Base-by-base conservation (phyloP, 2,797 vertebrate genomes). In the Lepilemur ruficaudatus region DNA sequence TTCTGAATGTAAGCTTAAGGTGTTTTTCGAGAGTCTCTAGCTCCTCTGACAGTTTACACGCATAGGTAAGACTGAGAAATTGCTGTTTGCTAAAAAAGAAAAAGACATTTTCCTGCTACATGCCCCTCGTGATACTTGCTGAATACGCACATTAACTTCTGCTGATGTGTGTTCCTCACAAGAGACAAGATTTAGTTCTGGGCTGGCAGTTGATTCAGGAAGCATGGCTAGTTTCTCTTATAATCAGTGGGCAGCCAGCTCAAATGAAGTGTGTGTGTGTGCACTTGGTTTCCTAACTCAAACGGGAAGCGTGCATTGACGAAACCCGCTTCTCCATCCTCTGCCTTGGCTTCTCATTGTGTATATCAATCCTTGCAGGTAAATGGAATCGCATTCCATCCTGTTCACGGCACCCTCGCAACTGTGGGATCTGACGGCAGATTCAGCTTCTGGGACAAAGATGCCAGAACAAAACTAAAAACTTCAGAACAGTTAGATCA, bases 381-480 rank as follows among this genome's bases (percentile, higher is more conserved):
- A 4, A 99, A 99, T 3, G 99, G 99, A 28, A 99, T 99, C 52
- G 99, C 99, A 7, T 99, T 99, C 98, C 99, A 99, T 96, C 99
- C 99, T 67, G 99, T 99, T 91, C 99, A 99, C 0, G 99, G 99
- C 79, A 99, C 99, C 0, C 98, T 99, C 97, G 99, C 99, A 4
- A 99, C 99, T 0, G 99, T 99, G 69, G 99, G 99, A 18, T 99
- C 99, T 25, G 99, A 99, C 20, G 99, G 99, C 0, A 99, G 99
- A 95, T 99, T 99, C 98, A 99, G 99, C 98, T 99, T 99, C 98
- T 99, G 99, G 99, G 99, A 99, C 99, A 99, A 99, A 99, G 99
- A 99, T 35, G 99, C 99, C 48, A 99, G 99, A 82, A 99, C 99
- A 4, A 99, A 99, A 97, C 99, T 99, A 95, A 99, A 99, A 99